phyloP scores from a whole-genome alignment of 1,140 invertebrate genomes.

The Neotoxoptera formosana region DNA sequence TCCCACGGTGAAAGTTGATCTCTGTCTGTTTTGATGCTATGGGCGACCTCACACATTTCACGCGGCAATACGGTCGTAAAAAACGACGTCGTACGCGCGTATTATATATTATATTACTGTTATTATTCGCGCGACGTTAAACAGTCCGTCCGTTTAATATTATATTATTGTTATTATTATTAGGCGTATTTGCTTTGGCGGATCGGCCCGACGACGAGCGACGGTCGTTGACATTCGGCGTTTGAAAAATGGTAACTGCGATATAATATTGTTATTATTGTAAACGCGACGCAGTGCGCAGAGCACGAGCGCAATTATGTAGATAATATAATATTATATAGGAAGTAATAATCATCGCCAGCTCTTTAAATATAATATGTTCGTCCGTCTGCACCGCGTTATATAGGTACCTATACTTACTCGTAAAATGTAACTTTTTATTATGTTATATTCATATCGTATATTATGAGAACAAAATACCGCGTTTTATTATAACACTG shows the following conservation, averaged over 20 bases:
- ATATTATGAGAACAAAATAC: neutral
- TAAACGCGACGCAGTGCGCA: neutral
- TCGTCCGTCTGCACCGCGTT: neutral
- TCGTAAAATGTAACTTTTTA: neutral
- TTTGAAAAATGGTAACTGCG: neutral
- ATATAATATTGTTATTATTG: neutral
- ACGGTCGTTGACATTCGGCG: neutral
- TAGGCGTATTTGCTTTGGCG: neutral
- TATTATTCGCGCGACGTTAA: slow-evolving; percentile 1
- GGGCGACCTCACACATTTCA: slow-evolving; percentile 48
- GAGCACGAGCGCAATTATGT: no score
- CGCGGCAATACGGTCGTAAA: slow-evolving; percentile 25
- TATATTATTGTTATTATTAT: neutral
- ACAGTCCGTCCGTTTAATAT: neutral
- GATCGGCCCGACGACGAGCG: neutral
- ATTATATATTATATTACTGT: neutral
- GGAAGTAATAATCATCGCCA: neutral
- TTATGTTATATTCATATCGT: neutral
- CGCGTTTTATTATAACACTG: no score
- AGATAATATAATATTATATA: no score
- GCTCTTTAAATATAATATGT: neutral
- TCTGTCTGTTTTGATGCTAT: slow-evolving; percentile 53
- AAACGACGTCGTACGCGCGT: neutral
- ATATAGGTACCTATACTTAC: no score
- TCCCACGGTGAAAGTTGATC: slow-evolving; percentile 57